A percentile compares a stretch with the other conserved stretches of the same genome.
Conservation (phyloP, 2,888 invertebrate genomes). For the Lycaena phlaeas region DNA sequence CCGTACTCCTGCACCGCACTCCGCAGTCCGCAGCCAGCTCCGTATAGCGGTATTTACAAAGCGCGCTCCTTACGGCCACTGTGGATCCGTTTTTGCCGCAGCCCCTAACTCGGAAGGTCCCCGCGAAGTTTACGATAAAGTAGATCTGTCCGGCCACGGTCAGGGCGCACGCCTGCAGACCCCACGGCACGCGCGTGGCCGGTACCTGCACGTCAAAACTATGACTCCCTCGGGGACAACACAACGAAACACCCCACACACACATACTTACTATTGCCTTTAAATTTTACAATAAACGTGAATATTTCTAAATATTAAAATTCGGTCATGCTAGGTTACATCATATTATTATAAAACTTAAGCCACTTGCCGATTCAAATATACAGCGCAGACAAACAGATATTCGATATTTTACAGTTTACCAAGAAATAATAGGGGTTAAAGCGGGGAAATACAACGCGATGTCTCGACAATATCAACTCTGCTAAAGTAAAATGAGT, state of each 20-base stretch:
- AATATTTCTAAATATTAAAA: too few species aligned
- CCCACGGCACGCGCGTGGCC: constrained; percentile 41
- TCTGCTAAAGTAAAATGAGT: constrained; percentile 39
- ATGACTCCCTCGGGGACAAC: background rate
- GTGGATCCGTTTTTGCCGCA: constrained; percentile 97
- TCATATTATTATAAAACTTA: background rate
- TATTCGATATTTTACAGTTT: background rate
- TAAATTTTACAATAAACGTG: too few species aligned
- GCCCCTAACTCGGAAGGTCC: constrained; percentile 86
- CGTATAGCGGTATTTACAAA: background rate
- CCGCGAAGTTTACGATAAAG: constrained; percentile 79
- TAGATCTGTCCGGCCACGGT: constrained; percentile 76
- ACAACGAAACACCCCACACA: background rate
- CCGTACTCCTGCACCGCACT: too few species aligned
- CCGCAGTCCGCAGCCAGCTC: background rate
- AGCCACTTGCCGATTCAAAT: background rate
- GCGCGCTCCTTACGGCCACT: constrained; percentile 84
- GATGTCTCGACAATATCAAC: background rate
- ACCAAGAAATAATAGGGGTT: background rate
- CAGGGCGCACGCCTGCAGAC: constrained; percentile 54
- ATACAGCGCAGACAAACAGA: background rate
- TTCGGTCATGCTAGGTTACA: background rate
- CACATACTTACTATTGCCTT: too few species aligned
- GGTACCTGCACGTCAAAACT: constrained; percentile 42
- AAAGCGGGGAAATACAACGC: background rate